Conservation (phyloP, 2,888 invertebrate species). For the Cantharis nigra region DNA sequence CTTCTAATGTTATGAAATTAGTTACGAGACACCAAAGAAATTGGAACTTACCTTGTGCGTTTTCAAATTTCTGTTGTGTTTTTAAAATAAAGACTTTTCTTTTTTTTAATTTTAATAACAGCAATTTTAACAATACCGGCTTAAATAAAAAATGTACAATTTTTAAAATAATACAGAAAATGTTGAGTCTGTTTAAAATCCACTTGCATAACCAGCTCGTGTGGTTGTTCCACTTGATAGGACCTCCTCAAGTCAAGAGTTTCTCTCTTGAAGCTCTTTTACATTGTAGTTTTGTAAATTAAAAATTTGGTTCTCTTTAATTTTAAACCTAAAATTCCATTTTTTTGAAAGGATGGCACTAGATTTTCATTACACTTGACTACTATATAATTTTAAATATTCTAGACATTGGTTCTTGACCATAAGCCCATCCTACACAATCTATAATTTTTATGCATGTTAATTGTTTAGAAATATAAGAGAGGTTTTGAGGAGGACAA, state of each 20-base stretch:
- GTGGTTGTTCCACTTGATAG: not conserved
- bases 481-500: not conserved
- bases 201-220: not conserved
- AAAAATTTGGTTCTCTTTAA: not conserved
- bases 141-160: not conserved
- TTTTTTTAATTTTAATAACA: constrained; percentile 3
- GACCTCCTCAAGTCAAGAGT: not conserved
- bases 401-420: no score
- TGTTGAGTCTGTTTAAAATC: not conserved
- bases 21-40: constrained; percentile 1
- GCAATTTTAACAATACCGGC: constrained; percentile 14
- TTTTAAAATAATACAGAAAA: not conserved
- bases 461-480: no score
- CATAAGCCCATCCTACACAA: no score
- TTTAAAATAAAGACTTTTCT: not conserved
- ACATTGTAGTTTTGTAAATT: not conserved
- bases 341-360: not conserved
- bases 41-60: not conserved
- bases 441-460: no score
- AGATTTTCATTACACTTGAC: not conserved
- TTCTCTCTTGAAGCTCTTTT: not conserved
- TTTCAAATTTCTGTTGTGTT: not conserved
- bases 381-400: no score
- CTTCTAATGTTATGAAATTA: constrained; percentile 24
- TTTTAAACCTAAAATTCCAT: not conserved